A percentile compares a stretch with the other conserved stretches of the same genome.
These are phyloP conservation scores for Mola mola DNA, from an alignment of 2,113 vertebrate genomes.

Conservation along the genomic window DNA sequence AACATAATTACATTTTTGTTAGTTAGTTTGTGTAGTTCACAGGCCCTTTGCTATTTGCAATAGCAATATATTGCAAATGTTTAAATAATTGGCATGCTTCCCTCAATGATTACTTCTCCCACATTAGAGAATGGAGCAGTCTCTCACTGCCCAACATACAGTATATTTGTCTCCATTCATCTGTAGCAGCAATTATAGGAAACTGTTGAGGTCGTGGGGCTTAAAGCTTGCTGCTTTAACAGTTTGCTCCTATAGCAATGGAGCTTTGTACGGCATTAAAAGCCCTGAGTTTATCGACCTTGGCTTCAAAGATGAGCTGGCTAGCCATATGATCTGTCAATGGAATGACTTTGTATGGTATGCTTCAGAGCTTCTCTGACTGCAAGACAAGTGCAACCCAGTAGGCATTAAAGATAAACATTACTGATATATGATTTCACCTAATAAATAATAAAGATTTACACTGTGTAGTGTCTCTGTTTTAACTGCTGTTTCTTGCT, in stretches of 20 bases:
- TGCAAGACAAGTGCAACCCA: slow-evolving; percentile 59
- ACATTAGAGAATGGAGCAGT: slow-evolving; percentile 3
- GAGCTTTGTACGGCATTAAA: slow-evolving; percentile 47
- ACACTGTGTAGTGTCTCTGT: slow-evolving; percentile 41
- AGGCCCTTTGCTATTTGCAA: slow-evolving; percentile 20
- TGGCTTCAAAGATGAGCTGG: slow-evolving; percentile 22
- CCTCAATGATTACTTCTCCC: slow-evolving; percentile 4
- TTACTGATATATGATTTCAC: slow-evolving; percentile 55
- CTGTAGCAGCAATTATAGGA: slow-evolving; percentile 44
- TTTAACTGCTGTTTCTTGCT: neutral
- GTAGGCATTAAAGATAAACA: slow-evolving; percentile 60
- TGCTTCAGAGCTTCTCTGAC: slow-evolving; percentile 60
- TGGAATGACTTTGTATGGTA: slow-evolving; percentile 74
- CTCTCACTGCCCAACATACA: slow-evolving; percentile 5
- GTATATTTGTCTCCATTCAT: slow-evolving; percentile 21
- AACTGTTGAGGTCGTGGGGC: slow-evolving; percentile 20
- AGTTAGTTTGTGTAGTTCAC: slow-evolving; percentile 11
- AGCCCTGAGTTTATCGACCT: slow-evolving; percentile 50
- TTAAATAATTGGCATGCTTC: too few species aligned
- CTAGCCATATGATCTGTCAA: slow-evolving; percentile 51
- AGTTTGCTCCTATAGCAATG: slow-evolving; percentile 17
- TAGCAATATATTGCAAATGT: slow-evolving; percentile 10
- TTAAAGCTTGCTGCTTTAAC: slow-evolving; percentile 36
- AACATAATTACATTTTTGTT: neutral
- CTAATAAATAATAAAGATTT: slow-evolving; percentile 63